A percentile compares a stretch with the other conserved stretches of the same genome.
phyloP scores from a whole-genome alignment of 2,113 vertebrate species.

The Electrona antarctica region DNA sequence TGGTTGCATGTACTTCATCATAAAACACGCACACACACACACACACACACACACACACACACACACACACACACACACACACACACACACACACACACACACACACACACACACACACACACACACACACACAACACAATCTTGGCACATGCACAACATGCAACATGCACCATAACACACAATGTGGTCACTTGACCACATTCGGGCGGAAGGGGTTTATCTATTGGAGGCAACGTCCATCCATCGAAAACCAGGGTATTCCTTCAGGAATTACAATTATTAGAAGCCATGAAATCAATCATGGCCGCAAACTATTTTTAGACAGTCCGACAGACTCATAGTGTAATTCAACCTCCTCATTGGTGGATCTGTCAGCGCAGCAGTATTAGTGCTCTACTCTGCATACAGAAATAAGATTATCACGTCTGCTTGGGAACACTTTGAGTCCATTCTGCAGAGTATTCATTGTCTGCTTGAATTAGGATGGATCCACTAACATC shows the following conservation, averaged over 20 bases:
- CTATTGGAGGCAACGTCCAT: background rate
- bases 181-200: too few relatives aligned
- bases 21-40: background rate
- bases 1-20: background rate
- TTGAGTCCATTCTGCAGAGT: constrained; percentile 46
- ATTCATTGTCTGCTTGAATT: constrained; percentile 55
- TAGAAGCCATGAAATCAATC: constrained; percentile 50
- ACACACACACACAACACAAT: background rate
- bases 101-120: background rate
- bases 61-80: background rate
- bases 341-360: constrained; percentile 62
- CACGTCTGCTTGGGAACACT: constrained; percentile 31
- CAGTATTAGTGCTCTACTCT: constrained; percentile 25
- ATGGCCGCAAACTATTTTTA: constrained; percentile 63
- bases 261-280: constrained; percentile 49
- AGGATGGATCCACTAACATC: constrained; percentile 46
- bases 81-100: too few relatives aligned
- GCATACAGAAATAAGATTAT: constrained; percentile 56
- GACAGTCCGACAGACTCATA: constrained; percentile 31
- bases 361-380: constrained; percentile 40
- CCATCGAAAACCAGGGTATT: constrained; percentile 32
- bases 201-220: too few relatives aligned
- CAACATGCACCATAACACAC: too few relatives aligned
- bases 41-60: background rate
- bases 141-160: too few relatives aligned